Conservation (phyloP, 2,113 vertebrate species). For the Capreolus pygargus region DNA sequence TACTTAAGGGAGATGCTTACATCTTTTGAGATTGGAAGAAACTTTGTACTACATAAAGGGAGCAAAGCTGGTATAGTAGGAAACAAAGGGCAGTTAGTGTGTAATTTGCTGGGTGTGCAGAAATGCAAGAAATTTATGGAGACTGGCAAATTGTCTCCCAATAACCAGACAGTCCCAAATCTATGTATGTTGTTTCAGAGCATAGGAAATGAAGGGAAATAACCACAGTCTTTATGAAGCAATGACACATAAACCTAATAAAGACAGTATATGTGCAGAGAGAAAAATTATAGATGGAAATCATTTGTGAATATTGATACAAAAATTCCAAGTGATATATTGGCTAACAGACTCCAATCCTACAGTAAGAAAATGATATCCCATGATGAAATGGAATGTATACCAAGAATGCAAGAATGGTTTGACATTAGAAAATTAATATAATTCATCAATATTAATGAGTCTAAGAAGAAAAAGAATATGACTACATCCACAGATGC, state of each 20-base stretch:
- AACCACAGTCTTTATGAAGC: background rate
- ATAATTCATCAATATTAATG: background rate
- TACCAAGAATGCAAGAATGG: background rate
- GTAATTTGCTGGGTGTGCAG: background rate
- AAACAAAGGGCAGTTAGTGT: background rate
- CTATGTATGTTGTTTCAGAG: background rate
- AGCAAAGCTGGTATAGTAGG: background rate
- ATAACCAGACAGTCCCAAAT: background rate
- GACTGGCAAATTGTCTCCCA: background rate
- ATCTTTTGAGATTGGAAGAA: background rate
- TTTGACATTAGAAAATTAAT: background rate
- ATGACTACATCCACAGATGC: background rate
- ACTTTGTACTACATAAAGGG: background rate
- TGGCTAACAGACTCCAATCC: background rate
- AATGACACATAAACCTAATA: background rate
- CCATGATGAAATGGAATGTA: slow-evolving; percentile 3
- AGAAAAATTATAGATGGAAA: background rate
- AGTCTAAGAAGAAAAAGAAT: background rate
- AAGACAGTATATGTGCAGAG: background rate
- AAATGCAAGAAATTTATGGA: background rate
- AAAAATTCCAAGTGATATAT: slow-evolving; percentile 12
- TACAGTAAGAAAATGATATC: slow-evolving; percentile 1
- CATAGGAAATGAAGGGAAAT: background rate
- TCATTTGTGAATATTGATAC: background rate
- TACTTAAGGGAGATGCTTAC: background rate